Evolutionary conservation across 1,140 invertebrate species (phyloP), one percentile per base, ranked within the genome.

Genomic region (Eupristina koningsbergeri): DNA sequence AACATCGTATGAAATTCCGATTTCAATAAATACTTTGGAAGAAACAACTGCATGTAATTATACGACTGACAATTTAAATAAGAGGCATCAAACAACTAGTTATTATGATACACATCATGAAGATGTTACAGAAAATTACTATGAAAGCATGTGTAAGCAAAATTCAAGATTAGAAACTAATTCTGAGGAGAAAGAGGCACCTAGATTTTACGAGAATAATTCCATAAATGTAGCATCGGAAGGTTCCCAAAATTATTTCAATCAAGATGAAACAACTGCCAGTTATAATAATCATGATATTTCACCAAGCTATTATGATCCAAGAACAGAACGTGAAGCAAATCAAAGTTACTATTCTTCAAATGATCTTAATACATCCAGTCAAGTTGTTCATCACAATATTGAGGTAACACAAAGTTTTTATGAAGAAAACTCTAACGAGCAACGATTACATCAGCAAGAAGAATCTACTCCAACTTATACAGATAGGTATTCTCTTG

Each of bases 341-440:
- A 92, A 88, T 64, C 90, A 91, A 58, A 92, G 92, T 75, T 92
- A 88, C 26, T 92, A 92, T 31, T 91, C 91, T 1, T 22, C 87
- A 9, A 88, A 90, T 9, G 90, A 91, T 8, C 77, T 89, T 15
- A 88, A 90, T 17, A 85, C 86, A 31, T 87, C 86, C 0, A 86
- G 86, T 69, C 87, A 89, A 22, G 88, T 87, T 29, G 83, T 88
- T 6, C 82, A 88, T 29, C 88, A 90, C 36, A 91, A 90, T 63
- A 87, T 90, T 11, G 91, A 92, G 45, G 89, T 91, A 0, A 91
- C 92, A 5, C 91, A 91, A 83, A 92, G 90, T 67, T 92, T 91
- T 73, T 92, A 92, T 77, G 89, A 88, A 36, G 91, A 92, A 61
- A 85, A 85, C 22, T 76, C 86, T 1, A 87, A 88, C 34, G 87